Base-by-base conservation (phyloP, 2,797 vertebrate species). In the Leptodactylus fallax region DNA sequence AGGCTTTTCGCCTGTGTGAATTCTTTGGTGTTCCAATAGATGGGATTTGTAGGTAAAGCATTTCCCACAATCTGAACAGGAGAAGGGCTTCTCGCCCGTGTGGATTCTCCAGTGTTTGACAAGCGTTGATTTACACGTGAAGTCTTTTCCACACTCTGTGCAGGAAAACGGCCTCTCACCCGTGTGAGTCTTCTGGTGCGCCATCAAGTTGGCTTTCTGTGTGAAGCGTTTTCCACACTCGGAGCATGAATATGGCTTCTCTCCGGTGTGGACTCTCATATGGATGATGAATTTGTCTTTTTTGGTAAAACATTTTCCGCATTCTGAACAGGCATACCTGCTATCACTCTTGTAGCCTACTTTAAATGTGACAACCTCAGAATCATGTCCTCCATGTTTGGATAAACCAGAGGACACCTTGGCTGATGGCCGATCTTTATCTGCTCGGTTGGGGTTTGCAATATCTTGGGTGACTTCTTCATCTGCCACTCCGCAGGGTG, bases 1-100 rank as follows among this genome's bases (percentile, higher is more conserved):
- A 17, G 81, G 81, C 45, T 65, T 81, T 6, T 63, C 60, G 10
- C 60, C 79, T 7, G 14, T 63, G 60, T 81, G 79, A 63, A 63
- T 81, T 23, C 60, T 63, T 49, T 63, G 56, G 58, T 79, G 78
- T 27, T 16, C 36, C 16, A 23, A 17, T 23, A 79, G 78, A 19
- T 56, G 51, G 21, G 78, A 79, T 55, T 67, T 81, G 19, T 49
- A 47, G 12, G 19, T n/a, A 49, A 81, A 81, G 36, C 27, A 23
- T 47, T 81, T 81, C 6, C 60, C 79, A 47, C 79, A 81, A 4
- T 81, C 19, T 7, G 17, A 21, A 49, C 74, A 49, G 14, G 36
- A 63, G n/a, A 63, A 72, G 4, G 25, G 69, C 27, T 47, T 72
- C 27, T 72, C 25, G 1, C 61, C 61, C 19, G 61, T 63, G n/a